Base-by-base conservation (phyloP, 2,113 vertebrate genomes). In the Elephantulus edwardii region DNA sequence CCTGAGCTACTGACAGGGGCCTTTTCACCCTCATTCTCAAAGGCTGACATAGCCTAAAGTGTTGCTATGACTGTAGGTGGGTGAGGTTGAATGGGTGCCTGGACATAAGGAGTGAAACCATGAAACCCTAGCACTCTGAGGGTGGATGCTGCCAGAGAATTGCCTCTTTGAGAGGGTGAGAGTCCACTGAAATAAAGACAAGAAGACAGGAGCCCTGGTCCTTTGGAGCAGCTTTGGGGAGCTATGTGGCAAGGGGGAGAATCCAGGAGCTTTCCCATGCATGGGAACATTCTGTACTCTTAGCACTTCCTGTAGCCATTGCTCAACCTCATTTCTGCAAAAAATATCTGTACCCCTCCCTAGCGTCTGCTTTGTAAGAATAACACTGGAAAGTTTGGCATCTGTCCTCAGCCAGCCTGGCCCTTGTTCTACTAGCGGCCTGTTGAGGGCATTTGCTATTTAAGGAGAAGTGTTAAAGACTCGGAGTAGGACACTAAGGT, bases 271-370 rank as follows among this genome's bases (percentile, higher is more conserved):
- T 86, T 86, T 93, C 83, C 88, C 50, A 60, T 66, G 89, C 77
- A 26, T 48, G 68, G 81, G 94, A 95, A 96, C 93, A 89, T 93
- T 95, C 81, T 71, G 94, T 96, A 20, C 93, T 92, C 72, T 72
- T 35, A 90, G 83, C 22, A 77, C 77, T 96, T 95, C 91, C 95
- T 95, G 94, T 71, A 89, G 86, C 62, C 68, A 2, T 96, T 96
- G 92, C 94, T 95, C 93, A 96, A 96, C 92, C 83, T 82, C 89
- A 93, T 48, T 86, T 90, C 54, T 96, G 81, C 62, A 38, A 93
- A 95, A 95, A 94, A 82, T 90, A 89, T 93, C 82, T 79, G 44
- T 9, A 91, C 92, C 58, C 70, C 62, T 95, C 93, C 94, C 93
- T 83, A 60, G 89, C 1, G 74, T 95, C 84, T 17, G 56, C 89